Percentiles rank a stretch among this genome's conserved stretches.
Conservation (phyloP, 2,113 vertebrate species). For the Myrmecophaga tridactyla region DNA sequence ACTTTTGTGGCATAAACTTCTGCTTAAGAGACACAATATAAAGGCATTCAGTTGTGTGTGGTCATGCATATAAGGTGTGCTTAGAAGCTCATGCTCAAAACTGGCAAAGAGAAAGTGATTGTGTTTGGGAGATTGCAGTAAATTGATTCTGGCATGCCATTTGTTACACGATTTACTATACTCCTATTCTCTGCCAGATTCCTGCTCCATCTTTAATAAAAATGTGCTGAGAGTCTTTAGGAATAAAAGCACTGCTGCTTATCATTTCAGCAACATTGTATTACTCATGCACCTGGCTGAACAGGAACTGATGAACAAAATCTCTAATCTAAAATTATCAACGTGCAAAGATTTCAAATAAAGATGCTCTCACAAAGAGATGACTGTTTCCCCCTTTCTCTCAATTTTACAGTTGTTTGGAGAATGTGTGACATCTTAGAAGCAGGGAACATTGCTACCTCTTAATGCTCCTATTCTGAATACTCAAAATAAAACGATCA, state of each 20-base stretch:
- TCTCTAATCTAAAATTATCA: conserved; percentile 41
- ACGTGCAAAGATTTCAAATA: conserved; percentile 38
- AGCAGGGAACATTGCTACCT: not conserved
- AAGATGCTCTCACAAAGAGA: not conserved
- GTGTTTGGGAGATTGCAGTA: not conserved
- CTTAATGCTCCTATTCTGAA: not conserved
- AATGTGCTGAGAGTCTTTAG: conserved; percentile 20
- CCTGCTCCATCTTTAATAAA: conserved; percentile 50
- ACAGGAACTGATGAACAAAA: conserved; percentile 18
- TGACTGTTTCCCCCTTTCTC: not conserved
- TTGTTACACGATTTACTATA: conserved; percentile 49
- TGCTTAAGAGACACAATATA: not conserved
- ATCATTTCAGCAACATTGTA: not conserved
- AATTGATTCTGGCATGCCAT: conserved; percentile 59
- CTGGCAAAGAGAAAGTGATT: not conserved
- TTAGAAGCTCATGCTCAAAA: not conserved
- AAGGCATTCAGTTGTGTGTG: not conserved
- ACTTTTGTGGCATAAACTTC: not conserved
- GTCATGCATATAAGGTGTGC: not conserved
- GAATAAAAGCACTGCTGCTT: not conserved
- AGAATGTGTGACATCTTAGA: not conserved
- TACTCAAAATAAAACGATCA: not conserved
- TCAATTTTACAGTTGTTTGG: not conserved
- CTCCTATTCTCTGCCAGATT: not conserved
- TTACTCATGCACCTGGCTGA: not conserved